phyloP scores from a whole-genome alignment of 1,140 invertebrate genomes.

The Artemia franciscana region DNA sequence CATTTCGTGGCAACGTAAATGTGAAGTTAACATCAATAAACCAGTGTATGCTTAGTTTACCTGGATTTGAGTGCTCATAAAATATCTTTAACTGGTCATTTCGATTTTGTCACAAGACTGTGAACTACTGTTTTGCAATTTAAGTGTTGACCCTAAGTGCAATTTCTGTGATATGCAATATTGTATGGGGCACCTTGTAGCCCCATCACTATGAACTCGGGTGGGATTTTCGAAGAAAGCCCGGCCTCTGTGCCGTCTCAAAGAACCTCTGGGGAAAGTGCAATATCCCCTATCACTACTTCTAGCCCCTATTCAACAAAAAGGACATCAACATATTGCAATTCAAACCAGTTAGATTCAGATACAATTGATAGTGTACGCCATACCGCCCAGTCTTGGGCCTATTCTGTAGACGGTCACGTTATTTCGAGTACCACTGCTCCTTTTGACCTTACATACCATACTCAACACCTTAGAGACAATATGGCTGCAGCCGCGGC shows the following conservation, averaged over 20 bases:
- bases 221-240: not conserved
- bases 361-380: not conserved
- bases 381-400: constrained; percentile 31
- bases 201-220: not conserved
- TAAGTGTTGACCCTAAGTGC: not conserved
- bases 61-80: not conserved
- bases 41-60: not conserved
- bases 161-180: not conserved
- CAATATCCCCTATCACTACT: not conserved
- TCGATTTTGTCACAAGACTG: not conserved
- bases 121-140: not conserved
- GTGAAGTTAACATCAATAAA: not conserved
- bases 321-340: not conserved
- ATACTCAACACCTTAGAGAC: constrained; percentile 35
- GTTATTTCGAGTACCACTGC: constrained; percentile 20
- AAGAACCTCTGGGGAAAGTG: not conserved
- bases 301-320: not conserved
- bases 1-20: not conserved
- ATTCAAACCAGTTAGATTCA: not conserved
- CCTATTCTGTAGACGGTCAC: constrained; percentile 31
- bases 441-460: constrained; percentile 26
- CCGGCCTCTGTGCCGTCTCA: not conserved
- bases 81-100: not conserved
- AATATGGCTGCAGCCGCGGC: constrained; percentile 30
- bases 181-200: not conserved